These are phyloP conservation scores for Aplysina aerophoba DNA, from an alignment of 37 sponge, comb jelly and placozoan species.

Conservation along the genomic window DNA sequence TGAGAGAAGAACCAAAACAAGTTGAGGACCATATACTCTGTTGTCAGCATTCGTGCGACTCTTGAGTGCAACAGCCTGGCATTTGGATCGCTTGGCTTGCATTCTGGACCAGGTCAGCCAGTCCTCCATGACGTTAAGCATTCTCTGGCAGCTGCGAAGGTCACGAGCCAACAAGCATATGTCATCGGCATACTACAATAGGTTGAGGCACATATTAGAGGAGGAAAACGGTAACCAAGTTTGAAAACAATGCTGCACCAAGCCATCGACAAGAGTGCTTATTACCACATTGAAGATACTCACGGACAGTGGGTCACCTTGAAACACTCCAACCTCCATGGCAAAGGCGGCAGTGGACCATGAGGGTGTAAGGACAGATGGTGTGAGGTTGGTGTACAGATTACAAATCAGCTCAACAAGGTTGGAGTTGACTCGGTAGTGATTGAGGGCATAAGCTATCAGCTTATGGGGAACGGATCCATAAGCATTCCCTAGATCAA, in stretches of 20 bases:
- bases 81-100: neutral
- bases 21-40: neutral
- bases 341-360: no score
- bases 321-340: no score
- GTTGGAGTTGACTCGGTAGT: neutral
- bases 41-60: neutral
- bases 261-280: no score
- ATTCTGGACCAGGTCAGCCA: slow-evolving; percentile 15
- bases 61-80: slow-evolving; percentile 9
- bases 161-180: neutral
- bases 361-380: no score
- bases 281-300: no score
- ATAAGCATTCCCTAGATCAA: slow-evolving; percentile 19
- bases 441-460: neutral
- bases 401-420: no score
- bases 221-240: neutral
- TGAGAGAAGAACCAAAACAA: neutral
- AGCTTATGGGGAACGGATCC: slow-evolving; percentile 19
- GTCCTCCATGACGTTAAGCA: no score
- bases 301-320: no score
- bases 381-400: no score
- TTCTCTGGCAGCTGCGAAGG: neutral
- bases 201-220: neutral
- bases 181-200: slow-evolving; percentile 5
- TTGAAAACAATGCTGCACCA: neutral